Percentiles rank a stretch among this genome's conserved stretches.
Evolutionary conservation across 2,113 vertebrate genomes (phyloP).

Genomic region (Erpornis zantholeuca): DNA sequence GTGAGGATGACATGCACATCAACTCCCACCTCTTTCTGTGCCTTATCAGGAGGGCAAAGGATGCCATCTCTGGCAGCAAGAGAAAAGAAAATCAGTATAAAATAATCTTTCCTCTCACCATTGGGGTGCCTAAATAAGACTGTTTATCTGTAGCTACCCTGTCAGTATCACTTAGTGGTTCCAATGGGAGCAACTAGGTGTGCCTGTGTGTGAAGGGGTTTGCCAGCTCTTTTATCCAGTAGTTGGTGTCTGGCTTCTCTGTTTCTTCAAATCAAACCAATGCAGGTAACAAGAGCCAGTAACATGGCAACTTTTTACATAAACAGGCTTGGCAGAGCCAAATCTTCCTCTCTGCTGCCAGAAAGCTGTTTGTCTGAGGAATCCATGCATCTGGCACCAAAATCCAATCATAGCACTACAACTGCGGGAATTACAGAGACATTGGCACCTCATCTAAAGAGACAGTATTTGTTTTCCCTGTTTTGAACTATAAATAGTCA

Average conservation of each 20-base stretch:
- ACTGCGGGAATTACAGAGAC: slow-evolving; percentile 16
- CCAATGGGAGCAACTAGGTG: background rate
- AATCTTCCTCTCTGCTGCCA: slow-evolving; percentile 37
- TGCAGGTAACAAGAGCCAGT: slow-evolving; percentile 29
- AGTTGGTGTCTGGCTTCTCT: background rate
- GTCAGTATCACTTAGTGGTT: background rate
- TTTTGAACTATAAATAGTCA: slow-evolving; percentile 54
- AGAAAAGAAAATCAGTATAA: background rate
- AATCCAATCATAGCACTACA: slow-evolving; percentile 19
- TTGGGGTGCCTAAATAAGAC: background rate
- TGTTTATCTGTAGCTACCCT: background rate
- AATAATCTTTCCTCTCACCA: background rate
- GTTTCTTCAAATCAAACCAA: background rate
- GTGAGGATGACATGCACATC: background rate
- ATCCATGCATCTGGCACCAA: slow-evolving; percentile 60
- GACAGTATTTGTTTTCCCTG: slow-evolving; percentile 58
- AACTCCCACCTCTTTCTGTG: background rate
- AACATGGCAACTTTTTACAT: background rate
- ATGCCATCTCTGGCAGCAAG: background rate
- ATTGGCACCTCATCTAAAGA: slow-evolving; percentile 52
- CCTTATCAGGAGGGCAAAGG: background rate
- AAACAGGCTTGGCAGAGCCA: slow-evolving; percentile 10
- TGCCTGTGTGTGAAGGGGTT: background rate
- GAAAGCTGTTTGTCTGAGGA: slow-evolving; percentile 54
- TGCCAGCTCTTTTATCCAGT: background rate